Evolutionary conservation across 2,888 invertebrate species (phyloP).

Genomic region (Cheiracanthium punctorium): DNA sequence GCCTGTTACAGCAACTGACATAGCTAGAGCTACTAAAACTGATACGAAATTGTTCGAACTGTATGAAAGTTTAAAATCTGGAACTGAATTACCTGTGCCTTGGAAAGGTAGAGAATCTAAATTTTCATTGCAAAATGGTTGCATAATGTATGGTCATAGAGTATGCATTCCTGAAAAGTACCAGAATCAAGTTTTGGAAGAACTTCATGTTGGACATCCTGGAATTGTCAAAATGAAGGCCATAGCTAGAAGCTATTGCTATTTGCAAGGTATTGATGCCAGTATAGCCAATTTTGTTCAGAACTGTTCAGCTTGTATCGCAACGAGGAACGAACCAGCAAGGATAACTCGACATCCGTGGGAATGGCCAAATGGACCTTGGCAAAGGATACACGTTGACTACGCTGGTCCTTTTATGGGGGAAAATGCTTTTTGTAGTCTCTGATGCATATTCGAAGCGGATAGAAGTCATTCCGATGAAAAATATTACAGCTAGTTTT

Average conservation of each 20-base stretch:
- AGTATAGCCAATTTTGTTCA: slow-evolving; percentile 39
- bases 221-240: slow-evolving; percentile 21
- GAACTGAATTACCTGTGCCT: slow-evolving; percentile 46
- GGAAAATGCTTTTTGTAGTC: slow-evolving; percentile 49
- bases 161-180: slow-evolving; percentile 49
- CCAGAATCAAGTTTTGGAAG: slow-evolving; percentile 30
- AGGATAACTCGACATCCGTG: slow-evolving; percentile 48
- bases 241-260: slow-evolving; percentile 32
- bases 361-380: slow-evolving; percentile 71
- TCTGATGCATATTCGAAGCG: slow-evolving; percentile 48
- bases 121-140: slow-evolving; percentile 51
- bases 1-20: slow-evolving; percentile 50
- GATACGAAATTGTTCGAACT: slow-evolving; percentile 50
- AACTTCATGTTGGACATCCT: slow-evolving; percentile 14
- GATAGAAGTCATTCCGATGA: slow-evolving; percentile 46
- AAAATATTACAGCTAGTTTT: slow-evolving; percentile 30
- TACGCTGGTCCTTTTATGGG: slow-evolving; percentile 75
- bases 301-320: slow-evolving; percentile 47
- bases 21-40: slow-evolving; percentile 54
- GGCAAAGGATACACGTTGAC: slow-evolving; percentile 77
- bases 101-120: slow-evolving; percentile 50
- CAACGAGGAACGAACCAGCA: slow-evolving; percentile 45
- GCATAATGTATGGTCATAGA: slow-evolving; percentile 50
- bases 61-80: slow-evolving; percentile 49
- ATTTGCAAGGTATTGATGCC: slow-evolving; percentile 40